These are phyloP conservation scores for Halotydeus destructor DNA, from an alignment of 1,140 invertebrate genomes.

Conservation along the genomic window DNA sequence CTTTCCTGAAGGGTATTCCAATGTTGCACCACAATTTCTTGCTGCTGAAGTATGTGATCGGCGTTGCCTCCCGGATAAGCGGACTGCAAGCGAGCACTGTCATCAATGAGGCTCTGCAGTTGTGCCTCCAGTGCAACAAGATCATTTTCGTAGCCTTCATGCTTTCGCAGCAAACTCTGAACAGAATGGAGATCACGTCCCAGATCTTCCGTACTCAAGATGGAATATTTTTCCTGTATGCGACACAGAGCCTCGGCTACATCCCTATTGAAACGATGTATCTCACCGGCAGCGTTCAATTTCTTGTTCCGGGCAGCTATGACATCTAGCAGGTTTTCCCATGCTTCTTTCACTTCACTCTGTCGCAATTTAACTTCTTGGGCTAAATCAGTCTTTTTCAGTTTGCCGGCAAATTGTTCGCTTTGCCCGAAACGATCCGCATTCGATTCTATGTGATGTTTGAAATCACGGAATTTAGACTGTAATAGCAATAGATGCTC, in stretches of 20 bases:
- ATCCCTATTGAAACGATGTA: conserved; percentile 99
- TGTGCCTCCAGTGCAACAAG: conserved; percentile 73
- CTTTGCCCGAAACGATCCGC: conserved; percentile 81
- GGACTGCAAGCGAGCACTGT: conserved; percentile 60
- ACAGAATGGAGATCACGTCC: conserved; percentile 74
- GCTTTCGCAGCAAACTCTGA: conserved; percentile 52
- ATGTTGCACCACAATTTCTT: conserved; percentile 55
- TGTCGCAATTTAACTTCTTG: conserved; percentile 99
- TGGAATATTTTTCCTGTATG: conserved; percentile 65
- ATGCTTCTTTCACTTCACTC: conserved; percentile 84
- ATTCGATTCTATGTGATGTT: conserved; percentile 81
- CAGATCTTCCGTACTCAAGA: conserved; percentile 46
- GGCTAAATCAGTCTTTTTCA: conserved; percentile 83
- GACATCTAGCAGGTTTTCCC: conserved; percentile 92
- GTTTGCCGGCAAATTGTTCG: conserved; percentile 82
- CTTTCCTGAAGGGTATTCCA: conserved; percentile 69
- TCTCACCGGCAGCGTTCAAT: conserved; percentile 78
- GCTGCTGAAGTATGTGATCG: conserved; percentile 59
- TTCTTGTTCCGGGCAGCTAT: conserved; percentile 95
- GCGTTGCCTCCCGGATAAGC: conserved; percentile 84
- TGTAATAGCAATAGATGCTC: conserved; percentile 84
- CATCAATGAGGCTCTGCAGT: conserved; percentile 58
- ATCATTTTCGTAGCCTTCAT: conserved; percentile 89
- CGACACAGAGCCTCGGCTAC: conserved; percentile 91
- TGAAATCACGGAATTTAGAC: conserved; percentile 89